A percentile compares a stretch with the other conserved stretches of the same genome.
These are phyloP conservation scores for Amphiprion ocellaris DNA, from an alignment of 2,113 vertebrate genomes.

Conservation along the genomic window DNA sequence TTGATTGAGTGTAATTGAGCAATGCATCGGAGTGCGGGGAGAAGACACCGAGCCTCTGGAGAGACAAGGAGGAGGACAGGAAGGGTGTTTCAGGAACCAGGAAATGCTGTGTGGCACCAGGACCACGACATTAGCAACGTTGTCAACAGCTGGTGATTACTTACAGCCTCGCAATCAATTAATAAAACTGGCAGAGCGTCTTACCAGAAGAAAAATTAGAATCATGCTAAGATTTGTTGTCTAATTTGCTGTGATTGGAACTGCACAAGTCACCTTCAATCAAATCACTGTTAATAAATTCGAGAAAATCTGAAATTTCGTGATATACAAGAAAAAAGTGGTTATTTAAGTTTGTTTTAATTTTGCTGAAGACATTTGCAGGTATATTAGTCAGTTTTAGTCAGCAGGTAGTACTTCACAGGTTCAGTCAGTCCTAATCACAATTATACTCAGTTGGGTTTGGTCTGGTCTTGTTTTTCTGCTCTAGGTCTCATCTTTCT, in stretches of 20 bases:
- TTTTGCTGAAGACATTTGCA: too few species aligned
- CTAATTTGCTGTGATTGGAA: neutral
- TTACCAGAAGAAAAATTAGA: conserved; percentile 3
- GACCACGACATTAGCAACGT: conserved; percentile 51
- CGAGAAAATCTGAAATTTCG: too few species aligned
- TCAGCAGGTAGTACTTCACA: too few species aligned
- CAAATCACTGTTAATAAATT: neutral
- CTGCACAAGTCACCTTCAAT: neutral
- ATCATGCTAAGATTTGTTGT: neutral
- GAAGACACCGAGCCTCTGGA: conserved; percentile 63
- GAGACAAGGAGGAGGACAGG: conserved; percentile 50
- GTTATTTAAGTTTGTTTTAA: too few species aligned
- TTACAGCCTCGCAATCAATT: conserved; percentile 31
- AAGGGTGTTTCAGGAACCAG: conserved; percentile 69
- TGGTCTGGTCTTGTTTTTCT: too few species aligned
- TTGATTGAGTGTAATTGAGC: conserved; percentile 79
- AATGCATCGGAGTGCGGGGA: conserved; percentile 74
- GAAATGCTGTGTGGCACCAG: conserved; percentile 50
- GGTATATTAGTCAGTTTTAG: too few species aligned
- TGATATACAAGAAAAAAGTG: too few species aligned
- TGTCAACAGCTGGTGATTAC: conserved; percentile 39
- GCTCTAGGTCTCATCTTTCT: too few species aligned
- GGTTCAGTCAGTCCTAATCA: too few species aligned
- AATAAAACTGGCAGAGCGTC: conserved; percentile 16
- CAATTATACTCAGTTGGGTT: too few species aligned